Evolutionary conservation across 2,888 invertebrate genomes (phyloP).

Genomic region (Drymonia ruficornis): DNA sequence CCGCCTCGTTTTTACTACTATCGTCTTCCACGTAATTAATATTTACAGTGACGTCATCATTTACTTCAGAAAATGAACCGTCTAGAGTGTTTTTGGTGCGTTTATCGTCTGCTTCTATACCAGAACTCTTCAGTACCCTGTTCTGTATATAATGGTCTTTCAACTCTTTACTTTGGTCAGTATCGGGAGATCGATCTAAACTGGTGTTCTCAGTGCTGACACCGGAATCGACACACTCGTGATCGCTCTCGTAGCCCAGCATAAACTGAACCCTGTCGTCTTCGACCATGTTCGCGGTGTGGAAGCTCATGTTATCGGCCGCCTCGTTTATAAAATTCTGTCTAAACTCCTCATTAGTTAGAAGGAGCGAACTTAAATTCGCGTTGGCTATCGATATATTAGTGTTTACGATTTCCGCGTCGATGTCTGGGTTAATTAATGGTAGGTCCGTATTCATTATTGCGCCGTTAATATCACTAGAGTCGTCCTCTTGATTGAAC

Average conservation of each 20-base stretch:
- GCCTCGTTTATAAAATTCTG: constrained; percentile 58
- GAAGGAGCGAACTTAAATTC: constrained; percentile 84
- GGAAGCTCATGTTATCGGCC: constrained; percentile 64
- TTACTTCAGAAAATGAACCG: constrained; percentile 66
- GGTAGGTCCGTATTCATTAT: constrained; percentile 65
- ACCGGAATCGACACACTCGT: constrained; percentile 86
- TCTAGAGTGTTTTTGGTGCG: constrained; percentile 54
- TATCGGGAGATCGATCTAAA: constrained; percentile 86
- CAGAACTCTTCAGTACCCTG: constrained; percentile 69
- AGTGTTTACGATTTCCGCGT: constrained; percentile 69
- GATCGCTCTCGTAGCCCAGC: constrained; percentile 79
- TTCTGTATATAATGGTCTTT: constrained; percentile 73
- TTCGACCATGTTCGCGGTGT: constrained; percentile 63
- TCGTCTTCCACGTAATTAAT: constrained; percentile 69
- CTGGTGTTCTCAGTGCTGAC: constrained; percentile 91
- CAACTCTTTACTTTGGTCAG: constrained; percentile 74
- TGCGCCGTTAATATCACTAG: constrained; percentile 49
- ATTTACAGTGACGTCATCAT: constrained; percentile 58
- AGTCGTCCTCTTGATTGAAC: constrained; percentile 72
- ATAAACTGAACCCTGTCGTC: constrained; percentile 75
- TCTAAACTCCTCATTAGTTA: constrained; percentile 78
- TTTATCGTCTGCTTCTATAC: constrained; percentile 42
- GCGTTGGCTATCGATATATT: constrained; percentile 87
- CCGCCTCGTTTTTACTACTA: constrained; percentile 70
- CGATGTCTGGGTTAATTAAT: constrained; percentile 73